Conservation (phyloP, 2,797 vertebrate species). For the Lithobates sylvaticus region DNA sequence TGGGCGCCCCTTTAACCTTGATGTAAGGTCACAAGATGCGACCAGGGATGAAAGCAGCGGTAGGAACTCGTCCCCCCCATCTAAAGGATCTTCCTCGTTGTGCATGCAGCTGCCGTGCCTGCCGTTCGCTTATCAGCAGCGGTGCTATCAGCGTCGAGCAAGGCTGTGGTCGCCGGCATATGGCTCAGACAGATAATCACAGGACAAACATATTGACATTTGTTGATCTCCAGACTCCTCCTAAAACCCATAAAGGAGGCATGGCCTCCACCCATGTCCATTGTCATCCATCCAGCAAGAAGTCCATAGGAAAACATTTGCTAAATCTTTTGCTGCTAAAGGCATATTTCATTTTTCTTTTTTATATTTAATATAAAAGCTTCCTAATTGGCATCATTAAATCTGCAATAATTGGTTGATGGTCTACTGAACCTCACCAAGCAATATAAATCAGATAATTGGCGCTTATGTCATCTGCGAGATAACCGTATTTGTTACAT, state of each 20-base stretch:
- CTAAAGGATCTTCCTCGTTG: background rate
- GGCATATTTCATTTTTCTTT: background rate
- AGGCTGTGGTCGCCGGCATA: slow-evolving; percentile 21
- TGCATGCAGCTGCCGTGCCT: background rate
- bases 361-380: background rate
- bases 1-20: slow-evolving; percentile 50
- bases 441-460: background rate
- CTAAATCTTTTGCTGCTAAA: too few relatives aligned
- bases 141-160: slow-evolving; percentile 43
- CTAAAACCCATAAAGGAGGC: background rate
- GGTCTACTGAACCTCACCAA: background rate
- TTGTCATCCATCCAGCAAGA: slow-evolving; percentile 1
- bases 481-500: slow-evolving; percentile 12
- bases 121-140: slow-evolving; percentile 5
- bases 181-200: slow-evolving; percentile 46
- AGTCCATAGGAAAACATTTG: background rate
- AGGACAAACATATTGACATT: slow-evolving; percentile 57
- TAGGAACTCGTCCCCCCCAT: background rate
- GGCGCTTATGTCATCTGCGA: background rate
- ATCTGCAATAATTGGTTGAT: background rate
- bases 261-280: background rate
- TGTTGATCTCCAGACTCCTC: slow-evolving; percentile 36
- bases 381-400: background rate
- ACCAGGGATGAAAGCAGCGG: background rate
- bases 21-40: slow-evolving; percentile 39